Evolutionary conservation across 2,797 vertebrate genomes (phyloP), one percentile per base, ranked within the genome.

Genomic region (Poeciliopsis paucimaculata): DNA sequence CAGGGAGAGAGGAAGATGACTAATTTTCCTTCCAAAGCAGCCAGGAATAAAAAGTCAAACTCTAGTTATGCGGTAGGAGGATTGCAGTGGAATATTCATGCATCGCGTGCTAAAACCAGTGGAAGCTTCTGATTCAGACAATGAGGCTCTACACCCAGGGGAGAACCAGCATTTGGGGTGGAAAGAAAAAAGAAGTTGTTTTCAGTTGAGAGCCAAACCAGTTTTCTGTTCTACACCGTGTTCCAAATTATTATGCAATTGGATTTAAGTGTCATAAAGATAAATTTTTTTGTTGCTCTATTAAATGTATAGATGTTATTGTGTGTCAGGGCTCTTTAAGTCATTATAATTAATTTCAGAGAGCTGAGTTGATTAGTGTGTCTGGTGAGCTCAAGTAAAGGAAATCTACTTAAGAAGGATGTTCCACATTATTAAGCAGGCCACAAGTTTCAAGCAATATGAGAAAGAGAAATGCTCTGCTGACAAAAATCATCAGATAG

Each of bases 1-100:
- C 79, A 64, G 26, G 4, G 34, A 47, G 51, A 73, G 23, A 76
- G n/a, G 70, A 47, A 80, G 46, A 18, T 26, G 45, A 60, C 62
- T 47, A 2, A 34, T 79, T 74, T 77, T 64, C 16, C 41, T 45
- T 26, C 31, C 6, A 36, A 47, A 60, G 41, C 23, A 26, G 39
- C 0, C 1, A 28, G 43, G 51, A 46, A 76, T 68, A 2, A 71
- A 49, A 55, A 70, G 26, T 43, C 34, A 60, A 20, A 64, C 53
- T 60, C 1, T 31, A 55, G 45, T 60, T 72, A 71, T 49, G 53
- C n/a, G 26, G 20, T 16, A 16, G 47, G 49, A 51, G 51, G 6
- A 13, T 5, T 39, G 1, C 34, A 77, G 66, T 4, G 23, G 46
- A 26, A 43, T 68, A 68, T 23, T 13, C 10, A 7, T 68, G 36